Conservation (phyloP, 2,113 vertebrate species). For the Ovis canadensis region DNA sequence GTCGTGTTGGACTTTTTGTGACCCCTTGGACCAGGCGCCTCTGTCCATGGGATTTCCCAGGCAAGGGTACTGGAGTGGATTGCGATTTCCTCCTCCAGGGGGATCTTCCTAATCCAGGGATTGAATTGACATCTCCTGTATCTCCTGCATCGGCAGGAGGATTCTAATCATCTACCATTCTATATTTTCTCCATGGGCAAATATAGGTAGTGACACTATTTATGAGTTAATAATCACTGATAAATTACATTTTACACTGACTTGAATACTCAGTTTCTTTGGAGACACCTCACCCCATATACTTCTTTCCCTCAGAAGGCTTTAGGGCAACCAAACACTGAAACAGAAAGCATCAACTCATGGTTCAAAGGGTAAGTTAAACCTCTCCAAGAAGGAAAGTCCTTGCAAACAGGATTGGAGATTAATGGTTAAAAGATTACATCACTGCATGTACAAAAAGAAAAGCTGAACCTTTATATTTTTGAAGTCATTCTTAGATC, state of each 20-base stretch:
- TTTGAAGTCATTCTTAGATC: constrained; percentile 36
- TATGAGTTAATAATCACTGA: neutral
- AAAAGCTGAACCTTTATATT: constrained; percentile 1
- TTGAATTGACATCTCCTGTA: neutral
- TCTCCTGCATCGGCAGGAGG: neutral
- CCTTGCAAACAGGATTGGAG: neutral
- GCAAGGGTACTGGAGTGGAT: neutral
- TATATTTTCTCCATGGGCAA: neutral
- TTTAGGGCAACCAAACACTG: neutral
- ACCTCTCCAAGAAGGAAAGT: neutral
- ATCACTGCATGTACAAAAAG: neutral
- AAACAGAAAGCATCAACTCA: neutral
- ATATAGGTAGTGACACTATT: neutral
- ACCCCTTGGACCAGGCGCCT: neutral
- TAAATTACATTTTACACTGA: neutral
- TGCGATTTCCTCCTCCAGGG: neutral
- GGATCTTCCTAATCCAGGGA: neutral
- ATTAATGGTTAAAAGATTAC: constrained; percentile 12
- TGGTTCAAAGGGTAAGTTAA: neutral
- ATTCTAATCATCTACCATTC: neutral
- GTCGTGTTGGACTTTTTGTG: neutral
- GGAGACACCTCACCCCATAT: neutral
- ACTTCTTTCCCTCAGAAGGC: neutral
- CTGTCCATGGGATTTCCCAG: neutral
- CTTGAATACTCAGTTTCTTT: neutral